Conservation (phyloP, 2,888 invertebrate genomes). For the Xanthorhoe spadicearia region DNA sequence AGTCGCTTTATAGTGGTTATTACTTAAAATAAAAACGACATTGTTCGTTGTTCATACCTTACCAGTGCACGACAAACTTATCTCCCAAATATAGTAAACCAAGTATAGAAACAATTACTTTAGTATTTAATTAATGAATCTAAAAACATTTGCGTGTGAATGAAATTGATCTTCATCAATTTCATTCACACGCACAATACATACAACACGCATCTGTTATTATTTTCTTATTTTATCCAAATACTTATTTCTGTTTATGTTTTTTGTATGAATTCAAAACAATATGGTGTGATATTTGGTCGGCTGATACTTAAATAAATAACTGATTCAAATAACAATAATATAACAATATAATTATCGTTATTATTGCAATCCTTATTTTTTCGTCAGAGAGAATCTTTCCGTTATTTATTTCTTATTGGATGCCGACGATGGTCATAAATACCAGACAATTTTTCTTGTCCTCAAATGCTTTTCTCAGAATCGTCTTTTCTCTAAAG, state of each 20-base stretch:
- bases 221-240: background rate
- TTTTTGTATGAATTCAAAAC: background rate
- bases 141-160: too few species aligned
- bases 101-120: too few species aligned
- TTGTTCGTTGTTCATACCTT: too few species aligned
- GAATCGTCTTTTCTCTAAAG: background rate
- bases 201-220: background rate
- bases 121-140: too few species aligned
- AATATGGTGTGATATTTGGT: background rate
- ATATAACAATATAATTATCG: slow-evolving; percentile 1
- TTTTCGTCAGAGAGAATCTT: slow-evolving; percentile 29
- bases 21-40: too few species aligned
- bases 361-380: slow-evolving; percentile 36
- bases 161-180: background rate
- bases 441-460: slow-evolving; percentile 22
- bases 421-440: slow-evolving; percentile 34
- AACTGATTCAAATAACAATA: slow-evolving; percentile 25
- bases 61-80: too few species aligned
- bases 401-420: slow-evolving; percentile 41
- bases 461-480: background rate
- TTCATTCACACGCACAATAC: too few species aligned
- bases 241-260: background rate
- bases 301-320: slow-evolving; percentile 7
- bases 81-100: too few species aligned
- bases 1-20: background rate